These are phyloP conservation scores for Rhipidura dahli DNA, from an alignment of 2,113 vertebrate genomes.

Conservation along the genomic window DNA sequence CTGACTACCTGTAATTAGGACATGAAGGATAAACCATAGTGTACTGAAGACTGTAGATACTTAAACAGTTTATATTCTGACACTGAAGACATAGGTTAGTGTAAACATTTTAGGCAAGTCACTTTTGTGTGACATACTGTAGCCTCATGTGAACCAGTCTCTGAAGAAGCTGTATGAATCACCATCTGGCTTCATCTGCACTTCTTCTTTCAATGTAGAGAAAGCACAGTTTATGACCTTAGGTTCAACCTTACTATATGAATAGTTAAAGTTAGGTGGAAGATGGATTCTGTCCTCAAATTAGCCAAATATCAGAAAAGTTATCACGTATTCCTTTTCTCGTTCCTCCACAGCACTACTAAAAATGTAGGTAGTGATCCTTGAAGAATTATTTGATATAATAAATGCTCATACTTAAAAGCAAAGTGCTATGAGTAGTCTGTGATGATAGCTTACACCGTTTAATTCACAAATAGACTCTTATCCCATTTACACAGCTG, in stretches of 20 bases:
- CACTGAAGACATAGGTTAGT: neutral
- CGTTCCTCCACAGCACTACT: neutral
- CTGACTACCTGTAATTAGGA: neutral
- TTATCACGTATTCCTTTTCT: neutral
- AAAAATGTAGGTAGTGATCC: neutral
- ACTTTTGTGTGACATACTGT: neutral
- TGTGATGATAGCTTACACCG: neutral
- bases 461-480: constrained; percentile 16
- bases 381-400: neutral
- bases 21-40: neutral
- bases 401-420: neutral
- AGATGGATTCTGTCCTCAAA: neutral
- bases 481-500: neutral
- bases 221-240: neutral
- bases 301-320: neutral
- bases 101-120: neutral
- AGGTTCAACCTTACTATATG: neutral
- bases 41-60: neutral
- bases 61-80: neutral
- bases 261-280: neutral
- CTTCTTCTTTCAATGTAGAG: neutral
- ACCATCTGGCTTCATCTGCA: neutral
- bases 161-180: neutral
- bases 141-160: neutral
- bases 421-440: neutral